A percentile compares a stretch with the other conserved stretches of the same genome.
Conservation (phyloP, 2,888 invertebrate species). For the Norana najaformis region DNA sequence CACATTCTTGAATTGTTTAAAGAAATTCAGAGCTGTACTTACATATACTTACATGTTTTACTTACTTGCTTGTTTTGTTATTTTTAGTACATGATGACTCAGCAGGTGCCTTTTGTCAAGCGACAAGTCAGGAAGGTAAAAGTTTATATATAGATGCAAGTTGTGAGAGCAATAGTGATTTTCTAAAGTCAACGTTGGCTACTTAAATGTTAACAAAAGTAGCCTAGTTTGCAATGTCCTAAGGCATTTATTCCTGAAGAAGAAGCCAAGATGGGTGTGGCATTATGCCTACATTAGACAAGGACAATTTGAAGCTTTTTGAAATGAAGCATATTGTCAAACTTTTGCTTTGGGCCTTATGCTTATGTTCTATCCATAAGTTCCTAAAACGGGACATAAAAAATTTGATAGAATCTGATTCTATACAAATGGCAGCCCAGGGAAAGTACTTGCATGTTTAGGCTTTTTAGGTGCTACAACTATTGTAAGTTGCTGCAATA, state of each 20-base stretch:
- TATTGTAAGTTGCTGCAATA: background rate
- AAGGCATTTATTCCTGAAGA: too few relatives aligned
- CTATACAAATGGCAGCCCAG: too few relatives aligned
- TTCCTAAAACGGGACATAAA: too few relatives aligned
- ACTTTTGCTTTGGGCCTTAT: too few relatives aligned
- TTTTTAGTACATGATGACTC: conserved; percentile 82
- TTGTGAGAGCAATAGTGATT: background rate
- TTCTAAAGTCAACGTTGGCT: background rate
- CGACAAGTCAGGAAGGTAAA: conserved; percentile 79
- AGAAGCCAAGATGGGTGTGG: too few relatives aligned
- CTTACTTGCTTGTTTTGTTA: background rate
- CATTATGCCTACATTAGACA: too few relatives aligned
- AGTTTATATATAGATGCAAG: background rate
- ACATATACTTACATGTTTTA: background rate
- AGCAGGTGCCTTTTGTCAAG: conserved; percentile 82
- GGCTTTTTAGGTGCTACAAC: background rate
- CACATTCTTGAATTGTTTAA: background rate
- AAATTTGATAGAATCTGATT: too few relatives aligned
- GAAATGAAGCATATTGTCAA: too few relatives aligned
- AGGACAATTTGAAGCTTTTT: too few relatives aligned
- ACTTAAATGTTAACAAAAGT: too few relatives aligned
- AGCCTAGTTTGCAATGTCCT: too few relatives aligned
- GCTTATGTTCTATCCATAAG: too few relatives aligned
- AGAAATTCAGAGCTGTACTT: background rate
- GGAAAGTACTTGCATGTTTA: background rate